Evolutionary conservation across 2,113 vertebrate species (phyloP).

Genomic region (Nyctibius bracteatus): DNA sequence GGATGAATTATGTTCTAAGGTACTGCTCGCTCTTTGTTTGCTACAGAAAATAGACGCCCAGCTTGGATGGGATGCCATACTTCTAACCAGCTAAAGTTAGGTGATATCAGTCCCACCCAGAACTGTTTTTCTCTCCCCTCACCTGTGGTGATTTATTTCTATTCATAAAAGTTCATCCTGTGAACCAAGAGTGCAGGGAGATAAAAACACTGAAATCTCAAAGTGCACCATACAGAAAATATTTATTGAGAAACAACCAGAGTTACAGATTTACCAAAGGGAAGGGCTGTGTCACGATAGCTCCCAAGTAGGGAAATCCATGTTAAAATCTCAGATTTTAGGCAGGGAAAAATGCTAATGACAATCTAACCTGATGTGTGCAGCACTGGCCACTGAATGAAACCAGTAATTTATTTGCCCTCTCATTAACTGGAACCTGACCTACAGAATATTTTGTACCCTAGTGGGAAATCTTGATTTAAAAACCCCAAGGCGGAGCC

Average conservation of each 20-base stretch:
- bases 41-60: background rate
- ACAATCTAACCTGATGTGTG: background rate
- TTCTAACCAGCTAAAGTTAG: background rate
- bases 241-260: background rate
- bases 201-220: background rate
- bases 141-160: background rate
- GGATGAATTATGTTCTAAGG: background rate
- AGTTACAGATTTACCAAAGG: background rate
- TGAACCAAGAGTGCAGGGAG: background rate
- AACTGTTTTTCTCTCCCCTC: background rate
- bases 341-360: background rate
- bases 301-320: background rate
- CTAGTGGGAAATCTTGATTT: background rate
- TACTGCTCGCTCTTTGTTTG: background rate
- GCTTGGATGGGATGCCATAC: background rate
- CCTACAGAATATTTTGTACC: background rate
- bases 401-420: background rate
- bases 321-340: background rate
- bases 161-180: background rate
- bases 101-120: too few species aligned
- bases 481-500: background rate
- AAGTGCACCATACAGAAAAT: background rate
- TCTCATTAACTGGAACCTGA: background rate
- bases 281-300: background rate
- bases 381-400: rapidly evolving